These are phyloP conservation scores for Philypnodon macrostomus DNA, from an alignment of 2,797 vertebrate species.

Conservation along the genomic window DNA sequence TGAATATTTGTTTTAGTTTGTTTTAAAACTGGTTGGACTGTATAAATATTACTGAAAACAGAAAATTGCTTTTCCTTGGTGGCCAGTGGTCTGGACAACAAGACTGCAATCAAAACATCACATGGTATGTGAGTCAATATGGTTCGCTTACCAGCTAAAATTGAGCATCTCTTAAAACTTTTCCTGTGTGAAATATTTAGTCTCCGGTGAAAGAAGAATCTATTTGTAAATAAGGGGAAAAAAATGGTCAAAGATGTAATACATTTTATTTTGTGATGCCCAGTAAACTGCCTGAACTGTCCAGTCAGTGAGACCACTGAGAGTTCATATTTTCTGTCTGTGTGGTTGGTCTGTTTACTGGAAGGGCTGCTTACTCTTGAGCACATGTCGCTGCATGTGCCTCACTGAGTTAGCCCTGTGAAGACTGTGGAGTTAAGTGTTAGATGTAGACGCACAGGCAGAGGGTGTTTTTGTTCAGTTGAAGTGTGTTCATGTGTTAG, in stretches of 20 bases:
- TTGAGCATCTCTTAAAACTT: conserved; percentile 28
- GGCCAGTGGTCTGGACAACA: conserved; percentile 42
- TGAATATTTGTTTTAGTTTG: too few relatives aligned
- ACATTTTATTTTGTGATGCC: conserved; percentile 52
- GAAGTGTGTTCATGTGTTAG: conserved; percentile 17
- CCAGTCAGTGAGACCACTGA: conserved; percentile 71
- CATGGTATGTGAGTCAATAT: conserved; percentile 33
- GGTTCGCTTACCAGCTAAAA: conserved; percentile 36
- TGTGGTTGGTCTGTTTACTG: conserved; percentile 81
- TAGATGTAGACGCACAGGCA: conserved; percentile 49
- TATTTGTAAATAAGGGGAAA: conserved; percentile 67
- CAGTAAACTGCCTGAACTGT: conserved; percentile 78
- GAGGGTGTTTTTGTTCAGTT: conserved; percentile 55
- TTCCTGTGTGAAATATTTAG: conserved; percentile 58
- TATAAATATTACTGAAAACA: conserved; percentile 18
- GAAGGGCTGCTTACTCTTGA: conserved; percentile 62
- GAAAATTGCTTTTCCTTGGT: conserved; percentile 45
- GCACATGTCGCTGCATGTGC: conserved; percentile 80
- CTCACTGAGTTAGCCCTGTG: conserved; percentile 43
- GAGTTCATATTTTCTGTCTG: conserved; percentile 78
- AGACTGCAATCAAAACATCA: conserved; percentile 46
- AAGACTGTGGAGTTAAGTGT: conserved; percentile 39
- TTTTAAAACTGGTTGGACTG: conserved; percentile 27
- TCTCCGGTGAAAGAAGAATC: conserved; percentile 56
- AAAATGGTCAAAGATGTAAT: conserved; percentile 62